Evolutionary conservation across 2,113 vertebrate species (phyloP), one percentile per base, ranked within the genome.

Genomic region (Phocoena phocoena): DNA sequence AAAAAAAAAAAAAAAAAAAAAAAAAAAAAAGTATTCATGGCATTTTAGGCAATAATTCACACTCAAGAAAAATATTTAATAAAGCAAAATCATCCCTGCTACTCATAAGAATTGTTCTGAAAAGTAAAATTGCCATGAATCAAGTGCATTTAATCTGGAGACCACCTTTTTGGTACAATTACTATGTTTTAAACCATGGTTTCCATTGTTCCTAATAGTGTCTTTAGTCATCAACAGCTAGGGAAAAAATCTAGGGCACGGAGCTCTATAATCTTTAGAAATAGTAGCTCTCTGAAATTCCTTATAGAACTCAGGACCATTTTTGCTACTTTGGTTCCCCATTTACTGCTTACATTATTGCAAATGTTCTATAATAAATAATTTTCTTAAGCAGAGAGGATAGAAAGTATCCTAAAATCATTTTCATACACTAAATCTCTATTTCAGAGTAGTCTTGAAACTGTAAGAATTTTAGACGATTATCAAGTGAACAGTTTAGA

Each of bases 21-120:
- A 41, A 44, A 70, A 85, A 95, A 91, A n/a, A n/a, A n/a, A 60
- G 73, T 58, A 70, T 85, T 88, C 26, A 50, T 2, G 68, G 58
- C 90, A 93, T 74, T 28, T 97, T 90, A 73, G 80, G 71, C 71
- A 94, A 77, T 93, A 93, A 92, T 82, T 89, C 33, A 62, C 73
- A 47, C 44, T 76, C 53, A 88, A 63, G 50, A 76, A 89, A 91
- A 71, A n/a, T 17, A 89, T 67, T 92, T 93, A 60, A 73, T 77
- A 90, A 92, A 76, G 58, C 36, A 89, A 6, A 96, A 95, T 83
- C 63, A 93, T 92, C 63, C 47, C 38, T 73, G 28, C 44, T 90
- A 73, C 76, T 88, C 70, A 20, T 71, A 60, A 60, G 74, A 60
- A 94, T 94, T 74, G 47, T 87, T 85, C 79, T 50, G 31, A 97